Base-by-base conservation (phyloP, 2,113 vertebrate genomes). In the Monopterus albus region DNA sequence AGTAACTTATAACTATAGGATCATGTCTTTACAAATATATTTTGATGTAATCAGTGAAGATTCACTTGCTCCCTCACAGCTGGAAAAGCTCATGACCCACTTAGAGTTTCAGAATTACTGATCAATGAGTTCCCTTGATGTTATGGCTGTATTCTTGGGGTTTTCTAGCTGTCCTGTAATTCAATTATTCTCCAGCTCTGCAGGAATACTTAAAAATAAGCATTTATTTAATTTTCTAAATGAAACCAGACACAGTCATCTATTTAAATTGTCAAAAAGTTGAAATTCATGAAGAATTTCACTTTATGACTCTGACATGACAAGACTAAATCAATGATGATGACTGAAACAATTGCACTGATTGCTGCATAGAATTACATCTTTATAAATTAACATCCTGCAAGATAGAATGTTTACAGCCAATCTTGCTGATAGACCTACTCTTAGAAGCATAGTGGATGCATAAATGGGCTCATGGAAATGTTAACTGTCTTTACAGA, bases 51-150 rank as follows among this genome's bases (percentile, higher is more conserved):
- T 64, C n/a, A 23, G 15, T 35, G n/a, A 40, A 35, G 50, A 6
- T 52, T 35, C 23, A 53, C 14, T 35, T 57, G n/a, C 49, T 57
- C 6, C 0, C 20, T 38, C 26, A 60, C 63, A 78, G 68, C 47
- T 70, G 75, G 70, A 70, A 64, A 10, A 62, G 42, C 52, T 11
- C 33, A 11, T 17, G 13, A n/a, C n/a, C n/a, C 11, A n/a, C 35
- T 11, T 59, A 51, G 11, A 42, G 38, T 61, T 78, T 59, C 46
- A 58, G 45, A 40, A 45, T 29, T 18, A 36, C 55, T 39, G 49
- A 67, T 81, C 70, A 62, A 23, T 14, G 36, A 49, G 33, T 42
- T 25, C 20, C 43, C 57, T 33, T 49, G 50, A 58, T 53, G 78
- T 74, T 61, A 36, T 47, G n/a, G 18, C 20, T 13, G n/a, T 65